A percentile compares a stretch with the other conserved stretches of the same genome.
These are phyloP conservation scores for Chrysogorgia sp. DNA, from an alignment of 92 coral and sea anemone genomes.

Conservation along the genomic window DNA sequence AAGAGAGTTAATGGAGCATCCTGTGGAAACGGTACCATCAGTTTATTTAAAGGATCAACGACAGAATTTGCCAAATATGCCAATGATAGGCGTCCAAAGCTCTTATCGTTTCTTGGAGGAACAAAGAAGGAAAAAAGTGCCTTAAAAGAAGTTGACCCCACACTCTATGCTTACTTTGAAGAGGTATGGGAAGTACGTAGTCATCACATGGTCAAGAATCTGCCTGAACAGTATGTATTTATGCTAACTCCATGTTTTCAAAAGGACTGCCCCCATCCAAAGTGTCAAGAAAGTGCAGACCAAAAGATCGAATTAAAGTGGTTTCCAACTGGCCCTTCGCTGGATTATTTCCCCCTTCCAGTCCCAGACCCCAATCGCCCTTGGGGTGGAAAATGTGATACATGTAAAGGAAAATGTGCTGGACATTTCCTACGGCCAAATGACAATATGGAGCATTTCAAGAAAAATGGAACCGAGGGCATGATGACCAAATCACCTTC, in stretches of 20 bases:
- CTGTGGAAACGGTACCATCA: conserved; percentile 33
- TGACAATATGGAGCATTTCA: conserved; percentile 37
- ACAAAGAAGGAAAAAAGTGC: conserved; percentile 30
- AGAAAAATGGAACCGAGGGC: conserved; percentile 17
- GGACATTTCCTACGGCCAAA: conserved; percentile 44
- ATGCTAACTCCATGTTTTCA: conserved; percentile 37
- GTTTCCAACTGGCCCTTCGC: conserved; percentile 47
- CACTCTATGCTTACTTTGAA: conserved; percentile 37
- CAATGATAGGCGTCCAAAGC: conserved; percentile 32
- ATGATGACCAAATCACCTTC: conserved; percentile 54
- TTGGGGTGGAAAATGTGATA: conserved; percentile 40
- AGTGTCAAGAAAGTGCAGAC: conserved; percentile 11
- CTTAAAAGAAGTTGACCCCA: conserved; percentile 26
- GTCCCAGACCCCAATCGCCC: conserved; percentile 49
- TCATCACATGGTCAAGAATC: conserved; percentile 28
- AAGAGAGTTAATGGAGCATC: conserved; percentile 43
- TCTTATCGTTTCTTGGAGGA: conserved; percentile 29
- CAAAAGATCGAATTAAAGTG: conserved; percentile 20
- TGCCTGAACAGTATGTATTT: conserved; percentile 47
- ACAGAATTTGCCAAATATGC: conserved; percentile 35
- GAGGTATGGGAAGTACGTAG: conserved; percentile 43
- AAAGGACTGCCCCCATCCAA: conserved; percentile 18
- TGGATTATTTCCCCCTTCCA: conserved; percentile 47
- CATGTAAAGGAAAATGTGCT: conserved; percentile 35
- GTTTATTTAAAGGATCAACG: conserved; percentile 20